Evolutionary conservation across 2,113 vertebrate genomes (phyloP), one percentile per base, ranked within the genome.

Genomic region (Nerophis lumbriciformis): DNA sequence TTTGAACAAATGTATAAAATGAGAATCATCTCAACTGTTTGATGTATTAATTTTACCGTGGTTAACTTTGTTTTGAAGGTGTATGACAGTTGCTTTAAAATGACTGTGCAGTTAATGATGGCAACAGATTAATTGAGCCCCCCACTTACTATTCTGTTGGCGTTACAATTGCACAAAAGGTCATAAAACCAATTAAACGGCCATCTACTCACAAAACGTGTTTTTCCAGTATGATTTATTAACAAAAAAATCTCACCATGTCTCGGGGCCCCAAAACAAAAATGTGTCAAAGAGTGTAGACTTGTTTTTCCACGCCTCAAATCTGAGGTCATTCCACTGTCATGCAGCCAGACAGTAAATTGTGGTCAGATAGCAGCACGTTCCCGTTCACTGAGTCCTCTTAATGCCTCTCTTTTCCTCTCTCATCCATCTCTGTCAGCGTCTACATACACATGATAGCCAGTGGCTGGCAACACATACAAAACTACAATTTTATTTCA

Each of bases 371-470:
- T 57, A 61, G 73, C 73, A 55, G 65, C 70, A 66, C 74, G 10
- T 84, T 86, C 80, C 81, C 80, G 81, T 71, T 80, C 70, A 55
- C 73, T 76, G 79, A 83, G 71, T 88, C 78, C 83, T 71, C 76
- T 76, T 83, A 85, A 87, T 79, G 77, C 81, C 64, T 78, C 76
- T 62, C 74, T 16, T 80, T 83, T 77, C 77, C 67, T 45, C 78
- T 71, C 80, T 85, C 87, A 84, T 84, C 83, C 76, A 79, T 81
- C 82, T 87, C 81, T 83, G 82, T 85, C 86, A 82, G 56, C 9
- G 53, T 47, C 68, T 76, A 84, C 82, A 84, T 84, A 81, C 78
- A 81, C 82, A 80, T 76, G 49, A 69, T 71, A 55, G 87, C 71
- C 79, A 39, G 14, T 76, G 81, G 77, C 82, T 80, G 76, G 72